phyloP scores from a whole-genome alignment of 2,113 vertebrate genomes.

The Perccottus glenii region DNA sequence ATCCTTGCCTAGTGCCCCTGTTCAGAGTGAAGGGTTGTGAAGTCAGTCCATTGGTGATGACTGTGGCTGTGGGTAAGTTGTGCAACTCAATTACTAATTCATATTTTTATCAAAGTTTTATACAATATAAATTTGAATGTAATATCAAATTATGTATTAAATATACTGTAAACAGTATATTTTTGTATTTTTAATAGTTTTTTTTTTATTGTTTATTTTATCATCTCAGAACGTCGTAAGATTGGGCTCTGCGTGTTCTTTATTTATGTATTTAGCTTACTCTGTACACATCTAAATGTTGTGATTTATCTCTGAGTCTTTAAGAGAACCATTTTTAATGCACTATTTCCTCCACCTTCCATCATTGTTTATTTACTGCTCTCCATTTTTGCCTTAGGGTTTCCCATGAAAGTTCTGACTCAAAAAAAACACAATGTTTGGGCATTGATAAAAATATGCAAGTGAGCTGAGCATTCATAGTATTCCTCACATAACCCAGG shows the following conservation, averaged over 20 bases:
- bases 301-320: slow-evolving; percentile 46
- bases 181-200: too few species aligned
- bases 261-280: slow-evolving; percentile 60
- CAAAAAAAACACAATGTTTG: background rate
- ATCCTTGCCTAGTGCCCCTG: too few species aligned
- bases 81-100: too few species aligned
- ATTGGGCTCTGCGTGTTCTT: background rate
- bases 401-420: slow-evolving; percentile 35
- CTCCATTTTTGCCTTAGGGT: slow-evolving; percentile 22
- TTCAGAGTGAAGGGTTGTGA: too few species aligned
- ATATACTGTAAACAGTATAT: too few species aligned
- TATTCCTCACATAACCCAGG: background rate
- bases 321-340: slow-evolving; percentile 70
- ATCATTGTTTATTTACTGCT: slow-evolving; percentile 69
- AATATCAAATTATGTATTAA: too few species aligned
- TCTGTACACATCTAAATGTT: slow-evolving; percentile 58
- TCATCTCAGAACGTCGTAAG: too few species aligned
- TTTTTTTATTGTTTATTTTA: too few species aligned
- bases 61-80: too few species aligned
- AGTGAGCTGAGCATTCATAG: slow-evolving; percentile 7
- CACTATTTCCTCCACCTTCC: slow-evolving; percentile 60
- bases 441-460: background rate
- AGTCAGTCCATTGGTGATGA: too few species aligned
- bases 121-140: too few species aligned
- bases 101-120: too few species aligned